Conservation (phyloP, 2,797 vertebrate genomes). For the Salmo trutta region DNA sequence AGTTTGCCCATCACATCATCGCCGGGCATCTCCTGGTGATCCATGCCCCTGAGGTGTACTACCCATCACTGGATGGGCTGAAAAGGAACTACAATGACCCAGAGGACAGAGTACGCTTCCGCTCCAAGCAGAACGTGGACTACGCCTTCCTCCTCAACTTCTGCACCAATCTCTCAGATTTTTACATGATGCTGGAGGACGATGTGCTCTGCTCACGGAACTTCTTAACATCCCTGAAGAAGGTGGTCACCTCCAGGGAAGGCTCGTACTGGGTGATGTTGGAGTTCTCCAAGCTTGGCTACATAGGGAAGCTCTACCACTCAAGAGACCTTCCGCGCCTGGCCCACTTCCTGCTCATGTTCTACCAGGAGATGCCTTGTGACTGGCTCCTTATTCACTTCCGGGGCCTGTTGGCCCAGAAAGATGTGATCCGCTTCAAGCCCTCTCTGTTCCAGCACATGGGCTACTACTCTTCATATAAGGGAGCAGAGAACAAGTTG, state of each 20-base stretch:
- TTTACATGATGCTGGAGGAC: slow-evolving; percentile 98
- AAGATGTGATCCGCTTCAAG: slow-evolving; percentile 96
- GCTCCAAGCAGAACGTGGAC: slow-evolving; percentile 98
- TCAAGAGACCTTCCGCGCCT: slow-evolving; percentile 91
- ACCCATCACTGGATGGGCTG: slow-evolving; percentile 90
- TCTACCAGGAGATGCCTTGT: slow-evolving; percentile 99
- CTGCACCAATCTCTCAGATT: slow-evolving; percentile 95
- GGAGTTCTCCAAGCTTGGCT: slow-evolving; percentile 97
- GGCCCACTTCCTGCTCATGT: slow-evolving; percentile 97
- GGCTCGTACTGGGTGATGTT: slow-evolving; percentile 98
- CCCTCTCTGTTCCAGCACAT: slow-evolving; percentile 98
- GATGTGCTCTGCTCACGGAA: slow-evolving; percentile 95
- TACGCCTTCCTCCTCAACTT: slow-evolving; percentile 97
- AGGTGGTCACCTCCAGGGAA: slow-evolving; percentile 93
- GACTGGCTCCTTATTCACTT: slow-evolving; percentile 99
- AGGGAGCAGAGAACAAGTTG: slow-evolving; percentile 94
- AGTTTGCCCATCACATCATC: slow-evolving; percentile 97
- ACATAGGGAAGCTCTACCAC: slow-evolving; percentile 98
- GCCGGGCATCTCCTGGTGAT: slow-evolving; percentile 93
- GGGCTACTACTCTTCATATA: slow-evolving; percentile 98
- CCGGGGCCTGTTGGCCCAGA: slow-evolving; percentile 90
- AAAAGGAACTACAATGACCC: slow-evolving; percentile 99
- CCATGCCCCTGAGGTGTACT: slow-evolving; percentile 90
- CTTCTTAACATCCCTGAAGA: slow-evolving; percentile 93
- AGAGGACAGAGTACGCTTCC: slow-evolving; percentile 92